Evolutionary conservation across 1,140 invertebrate species (phyloP).

Genomic region (Cyphomyrmex costatus): DNA sequence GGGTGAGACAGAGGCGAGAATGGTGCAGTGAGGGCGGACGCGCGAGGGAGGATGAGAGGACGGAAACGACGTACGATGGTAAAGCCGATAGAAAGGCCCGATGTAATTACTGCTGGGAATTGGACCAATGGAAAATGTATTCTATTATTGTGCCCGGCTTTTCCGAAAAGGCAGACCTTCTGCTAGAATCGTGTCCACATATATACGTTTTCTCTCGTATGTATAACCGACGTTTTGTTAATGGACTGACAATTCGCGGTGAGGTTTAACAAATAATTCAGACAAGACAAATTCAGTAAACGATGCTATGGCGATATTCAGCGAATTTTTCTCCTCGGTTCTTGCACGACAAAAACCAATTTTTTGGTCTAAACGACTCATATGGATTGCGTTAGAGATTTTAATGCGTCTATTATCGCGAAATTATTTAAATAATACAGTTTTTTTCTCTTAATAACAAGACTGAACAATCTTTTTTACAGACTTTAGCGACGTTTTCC

Average conservation of each 20-base stretch:
- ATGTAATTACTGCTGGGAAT: slow-evolving; percentile 81
- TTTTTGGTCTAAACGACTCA: slow-evolving; percentile 43
- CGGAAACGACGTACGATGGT: slow-evolving; percentile 38
- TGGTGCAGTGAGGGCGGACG: background rate
- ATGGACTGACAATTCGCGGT: background rate
- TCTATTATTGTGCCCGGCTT: slow-evolving; percentile 74
- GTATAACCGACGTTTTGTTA: background rate
- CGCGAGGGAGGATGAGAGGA: slow-evolving; percentile 38
- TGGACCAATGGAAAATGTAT: slow-evolving; percentile 80
- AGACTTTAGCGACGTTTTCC: background rate
- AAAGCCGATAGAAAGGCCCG: slow-evolving; percentile 75
- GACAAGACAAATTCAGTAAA: background rate
- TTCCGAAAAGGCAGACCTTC: slow-evolving; percentile 57
- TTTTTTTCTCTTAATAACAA: background rate
- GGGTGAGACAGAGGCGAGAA: slow-evolving; percentile 19
- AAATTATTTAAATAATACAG: slow-evolving; percentile 54
- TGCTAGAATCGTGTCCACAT: slow-evolving; percentile 3
- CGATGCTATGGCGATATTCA: background rate
- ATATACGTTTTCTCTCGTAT: background rate
- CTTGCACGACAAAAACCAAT: slow-evolving; percentile 54
- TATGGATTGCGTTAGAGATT: slow-evolving; percentile 67
- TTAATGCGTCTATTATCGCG: slow-evolving; percentile 53
- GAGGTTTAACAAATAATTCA: slow-evolving; percentile 33
- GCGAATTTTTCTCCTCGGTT: slow-evolving; percentile 65
- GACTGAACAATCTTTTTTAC: background rate